phyloP scores from a whole-genome alignment of 1,140 invertebrate species.

The Ylistrum balloti region DNA sequence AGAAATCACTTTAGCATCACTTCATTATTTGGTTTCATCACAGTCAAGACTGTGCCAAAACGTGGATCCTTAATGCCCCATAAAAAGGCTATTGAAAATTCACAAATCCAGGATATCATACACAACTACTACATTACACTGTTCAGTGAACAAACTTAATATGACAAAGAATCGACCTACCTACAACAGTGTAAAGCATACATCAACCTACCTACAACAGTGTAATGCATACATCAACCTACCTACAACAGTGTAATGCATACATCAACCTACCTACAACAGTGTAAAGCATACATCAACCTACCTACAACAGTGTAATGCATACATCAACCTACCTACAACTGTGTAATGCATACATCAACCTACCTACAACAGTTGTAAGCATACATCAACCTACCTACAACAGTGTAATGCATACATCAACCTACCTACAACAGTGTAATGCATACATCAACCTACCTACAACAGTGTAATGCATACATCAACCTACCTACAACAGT shows the following conservation, averaged over 20 bases:
- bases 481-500: conserved; percentile 92
- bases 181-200: conserved; percentile 95
- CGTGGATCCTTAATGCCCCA: too few relatives aligned
- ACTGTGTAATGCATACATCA: conserved; percentile 96
- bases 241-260: conserved; percentile 94
- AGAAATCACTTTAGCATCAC: too few relatives aligned
- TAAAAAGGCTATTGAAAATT: too few relatives aligned
- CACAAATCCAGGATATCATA: too few relatives aligned
- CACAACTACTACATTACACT: too few relatives aligned
- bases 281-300: too few relatives aligned
- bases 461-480: conserved; percentile 95
- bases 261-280: conserved; percentile 92
- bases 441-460: conserved; percentile 94
- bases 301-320: conserved; percentile 94
- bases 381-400: conserved; percentile 92
- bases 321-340: conserved; percentile 92
- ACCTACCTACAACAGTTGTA: conserved; percentile 94
- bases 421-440: conserved; percentile 92
- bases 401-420: conserved; percentile 95
- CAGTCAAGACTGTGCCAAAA: too few relatives aligned
- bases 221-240: conserved; percentile 94
- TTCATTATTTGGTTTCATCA: too few relatives aligned
- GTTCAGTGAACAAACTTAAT: too few relatives aligned
- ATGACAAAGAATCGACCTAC: conserved; percentile 83
- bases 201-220: conserved; percentile 91